phyloP scores from a whole-genome alignment of 2,113 vertebrate species.

The Leptodactylus fuscus region DNA sequence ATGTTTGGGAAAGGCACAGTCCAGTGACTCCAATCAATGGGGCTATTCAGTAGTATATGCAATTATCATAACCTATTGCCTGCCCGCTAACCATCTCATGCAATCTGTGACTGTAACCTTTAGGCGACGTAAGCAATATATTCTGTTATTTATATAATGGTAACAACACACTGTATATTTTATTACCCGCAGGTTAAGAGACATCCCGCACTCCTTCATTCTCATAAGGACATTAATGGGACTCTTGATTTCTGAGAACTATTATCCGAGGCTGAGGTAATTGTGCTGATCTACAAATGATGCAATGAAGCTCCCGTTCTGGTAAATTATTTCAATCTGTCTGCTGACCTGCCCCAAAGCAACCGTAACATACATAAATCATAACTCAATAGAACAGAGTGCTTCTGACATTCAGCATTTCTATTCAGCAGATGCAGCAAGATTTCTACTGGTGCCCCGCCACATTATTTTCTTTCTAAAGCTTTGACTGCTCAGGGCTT shows the following conservation, averaged over 20 bases:
- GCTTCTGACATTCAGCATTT: constrained; percentile 11
- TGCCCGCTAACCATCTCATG: neutral
- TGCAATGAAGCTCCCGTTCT: neutral
- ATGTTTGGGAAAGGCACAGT: neutral
- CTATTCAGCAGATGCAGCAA: constrained; percentile 17
- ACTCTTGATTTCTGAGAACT: constrained; percentile 5
- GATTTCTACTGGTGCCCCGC: constrained; percentile 1
- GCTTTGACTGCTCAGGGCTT: constrained; percentile 12
- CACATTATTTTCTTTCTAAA: constrained; percentile 14
- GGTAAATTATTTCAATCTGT: neutral
- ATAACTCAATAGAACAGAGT: neutral
- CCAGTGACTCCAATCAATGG: constrained; percentile 19
- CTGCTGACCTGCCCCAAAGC: constrained; percentile 25
- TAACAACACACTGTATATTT: neutral
- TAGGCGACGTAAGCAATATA: neutral
- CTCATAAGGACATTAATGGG: neutral
- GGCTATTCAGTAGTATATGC: neutral
- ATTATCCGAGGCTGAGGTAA: neutral
- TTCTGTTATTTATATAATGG: neutral
- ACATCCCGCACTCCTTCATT: neutral
- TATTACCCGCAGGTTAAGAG: neutral
- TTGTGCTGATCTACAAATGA: constrained; percentile 23
- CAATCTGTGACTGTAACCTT: neutral
- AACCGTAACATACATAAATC: neutral
- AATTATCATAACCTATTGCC: neutral